Base-by-base conservation (phyloP, 1,140 invertebrate genomes). In the Dufourea novaeangliae region DNA sequence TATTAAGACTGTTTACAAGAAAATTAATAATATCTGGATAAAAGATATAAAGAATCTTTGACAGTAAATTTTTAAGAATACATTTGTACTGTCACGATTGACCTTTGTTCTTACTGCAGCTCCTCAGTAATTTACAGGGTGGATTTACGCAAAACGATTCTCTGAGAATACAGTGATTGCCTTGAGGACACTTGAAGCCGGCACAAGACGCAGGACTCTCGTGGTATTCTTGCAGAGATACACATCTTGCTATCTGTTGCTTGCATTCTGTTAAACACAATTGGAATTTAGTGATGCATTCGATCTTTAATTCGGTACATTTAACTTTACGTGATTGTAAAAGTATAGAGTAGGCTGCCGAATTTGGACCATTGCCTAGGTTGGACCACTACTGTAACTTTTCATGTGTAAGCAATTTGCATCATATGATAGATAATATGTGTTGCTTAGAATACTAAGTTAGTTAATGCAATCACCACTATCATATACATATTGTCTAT, bases 71-170 rank as follows among this genome's bases (percentile, higher is more conserved):
- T n/a, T n/a, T n/a, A n/a, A n/a, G n/a, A n/a, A n/a, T n/a, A n/a
- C n/a, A n/a, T n/a, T n/a, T n/a, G n/a, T n/a, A 29, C 2, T 25
- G 5, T 57, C 27, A 63, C n/a, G 22, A 41, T 22, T 46, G 1
- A 90, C 90, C 89, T 88, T 57, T 69, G 7, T 63, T 66, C 2
- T 73, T 64, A 11, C 67, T 73, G 56, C 90, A 91, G 66, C 84
- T 90, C 66, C 82, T 88, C 8, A 88, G 44, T 17, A 91, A 61
- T 83, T 87, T 89, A 41, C 90, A 91, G 1, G 90, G 90, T n/a
- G 86, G 81, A 27, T 41, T 71, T 6, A 25, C 27, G 25, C 89
- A 91, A 1, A 82, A 52, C 1, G 82, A 86, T 74, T 91, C 90
- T 20, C 86, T 70, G 0, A 90, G 85, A 29, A 91, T 87, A 57